Conservation (phyloP, 2,797 vertebrate genomes). For the Halcyon smyrnensis region DNA sequence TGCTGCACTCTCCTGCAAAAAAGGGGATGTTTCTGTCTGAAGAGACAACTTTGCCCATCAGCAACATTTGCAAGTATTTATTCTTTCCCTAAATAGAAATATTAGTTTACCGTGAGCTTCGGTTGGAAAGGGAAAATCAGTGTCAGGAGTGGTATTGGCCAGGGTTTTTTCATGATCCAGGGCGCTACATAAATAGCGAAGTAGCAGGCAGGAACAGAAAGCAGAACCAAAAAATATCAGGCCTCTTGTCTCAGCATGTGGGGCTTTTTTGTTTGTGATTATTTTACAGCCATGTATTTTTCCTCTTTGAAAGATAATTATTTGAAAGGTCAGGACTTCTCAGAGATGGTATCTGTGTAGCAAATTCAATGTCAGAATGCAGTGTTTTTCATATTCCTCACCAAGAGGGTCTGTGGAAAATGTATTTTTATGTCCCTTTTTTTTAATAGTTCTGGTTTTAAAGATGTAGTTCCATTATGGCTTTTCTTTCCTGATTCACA, state of each 20-base stretch:
- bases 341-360: not conserved
- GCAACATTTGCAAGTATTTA: not conserved
- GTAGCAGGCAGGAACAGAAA: too few species aligned
- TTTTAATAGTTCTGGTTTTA: not conserved
- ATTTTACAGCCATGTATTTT: not conserved
- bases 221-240: not conserved
- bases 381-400: too few species aligned
- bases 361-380: not conserved
- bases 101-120: not conserved
- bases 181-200: not conserved
- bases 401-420: too few species aligned
- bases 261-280: too few species aligned
- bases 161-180: too few species aligned
- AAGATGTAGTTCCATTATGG: accelerated
- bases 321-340: not conserved
- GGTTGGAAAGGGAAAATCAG: not conserved
- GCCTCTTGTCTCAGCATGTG: not conserved
- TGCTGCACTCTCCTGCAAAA: accelerated
- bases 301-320: not conserved
- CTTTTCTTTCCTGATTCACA: not conserved
- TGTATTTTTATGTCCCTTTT: too few species aligned
- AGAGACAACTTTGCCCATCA: not conserved
- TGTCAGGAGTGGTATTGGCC: accelerated
- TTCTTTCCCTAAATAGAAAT: not conserved
- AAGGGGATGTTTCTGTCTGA: not conserved